Evolutionary conservation across 2,113 vertebrate species (phyloP).

Genomic region (Nycticorax nycticorax): DNA sequence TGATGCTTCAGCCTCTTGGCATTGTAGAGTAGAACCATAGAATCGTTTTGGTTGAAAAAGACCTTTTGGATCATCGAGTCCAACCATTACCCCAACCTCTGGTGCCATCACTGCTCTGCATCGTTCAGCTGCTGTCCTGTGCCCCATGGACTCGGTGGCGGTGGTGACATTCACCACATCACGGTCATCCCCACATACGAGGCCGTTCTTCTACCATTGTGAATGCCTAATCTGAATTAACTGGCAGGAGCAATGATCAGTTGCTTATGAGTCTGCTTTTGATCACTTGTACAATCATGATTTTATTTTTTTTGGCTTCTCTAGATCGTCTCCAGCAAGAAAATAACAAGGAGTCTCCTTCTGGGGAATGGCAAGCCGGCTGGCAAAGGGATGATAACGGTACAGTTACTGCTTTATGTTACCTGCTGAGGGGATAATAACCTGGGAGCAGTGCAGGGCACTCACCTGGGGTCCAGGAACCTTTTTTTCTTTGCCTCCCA

Average conservation of each 20-base stretch:
- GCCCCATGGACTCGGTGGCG: fast-evolving
- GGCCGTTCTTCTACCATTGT: not conserved
- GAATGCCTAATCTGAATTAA: not conserved
- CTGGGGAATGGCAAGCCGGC: slow-evolving; percentile 94
- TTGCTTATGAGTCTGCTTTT: not conserved
- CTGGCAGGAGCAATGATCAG: not conserved
- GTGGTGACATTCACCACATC: not conserved
- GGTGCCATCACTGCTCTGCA: not conserved
- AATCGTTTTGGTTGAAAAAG: too few species aligned
- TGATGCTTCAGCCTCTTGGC: not conserved
- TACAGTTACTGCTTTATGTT: slow-evolving; percentile 29
- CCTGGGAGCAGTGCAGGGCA: not conserved
- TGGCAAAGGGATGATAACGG: slow-evolving; percentile 93
- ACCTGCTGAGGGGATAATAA: not conserved
- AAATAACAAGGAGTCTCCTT: slow-evolving; percentile 87
- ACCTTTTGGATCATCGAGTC: too few species aligned
- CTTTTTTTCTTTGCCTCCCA: not conserved
- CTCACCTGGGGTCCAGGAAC: not conserved
- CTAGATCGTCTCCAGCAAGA: slow-evolving; percentile 98
- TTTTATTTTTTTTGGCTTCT: not conserved
- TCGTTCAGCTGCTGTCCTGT: not conserved
- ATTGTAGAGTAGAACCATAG: too few species aligned
- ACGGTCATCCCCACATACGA: fast-evolving
- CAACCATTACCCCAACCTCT: not conserved
- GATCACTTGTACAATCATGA: not conserved